Evolutionary conservation across 1,140 invertebrate genomes (phyloP), one percentile per base, ranked within the genome.

Genomic region (Drosophila ohnishii): DNA sequence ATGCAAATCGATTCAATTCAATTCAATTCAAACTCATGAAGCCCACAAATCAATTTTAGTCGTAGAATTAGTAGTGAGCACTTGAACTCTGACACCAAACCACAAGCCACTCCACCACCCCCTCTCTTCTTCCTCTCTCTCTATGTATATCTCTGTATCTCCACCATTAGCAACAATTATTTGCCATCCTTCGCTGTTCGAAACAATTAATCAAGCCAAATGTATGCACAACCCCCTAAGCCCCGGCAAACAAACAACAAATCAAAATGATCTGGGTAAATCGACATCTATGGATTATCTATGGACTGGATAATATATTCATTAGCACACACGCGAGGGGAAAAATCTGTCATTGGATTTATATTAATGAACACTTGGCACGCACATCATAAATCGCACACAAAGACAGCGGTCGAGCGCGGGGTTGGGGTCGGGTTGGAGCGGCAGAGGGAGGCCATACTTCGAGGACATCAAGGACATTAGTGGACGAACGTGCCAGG

Each of bases 311-410:
- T 86, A 86, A 87, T 86, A 70, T 87, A 86, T 86, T 86, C 83
- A 86, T 86, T 86, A 86, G 55, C 44, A 77, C 48, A 69, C 57
- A 70, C 37, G 59, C 56, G 42, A 25, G 39, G 28, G 28, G n/a
- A 70, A 48, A 59, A 75, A 73, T 82, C 82, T 77, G 63, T 87
- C 83, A 87, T 87, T 87, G 83, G 75, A 83, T 83, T 86, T 83
- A 87, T 86, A 86, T 87, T 87, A 86, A 86, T 86, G 83, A 87
- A 83, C 83, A 82, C 83, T 87, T 82, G 71, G 77, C 83, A 86
- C 83, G 79, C 83, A 86, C 83, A 86, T 86, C 83, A 87, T 87
- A 86, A 86, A 86, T 87, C 83, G 66, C 83, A 73, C 75, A 78
- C 62, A 78, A 60, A 50, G 42, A 34, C 64, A 35, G 25, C 32